These are phyloP conservation scores for Steinernema khuongi DNA, from an alignment of 1,140 invertebrate species.

Conservation along the genomic window DNA sequence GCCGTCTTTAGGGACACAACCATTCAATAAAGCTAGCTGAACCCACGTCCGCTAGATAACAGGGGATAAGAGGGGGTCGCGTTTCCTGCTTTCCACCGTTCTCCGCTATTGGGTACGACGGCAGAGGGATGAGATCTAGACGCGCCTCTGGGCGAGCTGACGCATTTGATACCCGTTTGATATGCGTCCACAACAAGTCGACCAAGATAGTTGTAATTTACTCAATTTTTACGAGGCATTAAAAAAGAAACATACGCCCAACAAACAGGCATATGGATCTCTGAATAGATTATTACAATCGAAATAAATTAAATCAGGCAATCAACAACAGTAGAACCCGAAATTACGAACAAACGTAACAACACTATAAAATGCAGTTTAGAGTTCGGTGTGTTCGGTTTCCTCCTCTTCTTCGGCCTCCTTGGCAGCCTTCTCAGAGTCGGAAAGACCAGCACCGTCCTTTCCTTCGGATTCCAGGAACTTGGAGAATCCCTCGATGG, in stretches of 20 bases:
- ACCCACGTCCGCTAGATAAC: too few species aligned
- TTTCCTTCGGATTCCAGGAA: conserved; percentile 78
- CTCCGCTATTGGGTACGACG: too few species aligned
- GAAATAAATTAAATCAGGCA: conserved; percentile 13
- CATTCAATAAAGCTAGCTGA: too few species aligned
- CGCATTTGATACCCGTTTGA: too few species aligned
- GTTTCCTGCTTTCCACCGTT: too few species aligned
- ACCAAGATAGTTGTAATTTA: too few species aligned
- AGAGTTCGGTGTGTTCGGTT: conserved; percentile 46
- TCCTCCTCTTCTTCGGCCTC: conserved; percentile 51
- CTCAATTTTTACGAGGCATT: too few species aligned
- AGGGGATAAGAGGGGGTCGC: too few species aligned
- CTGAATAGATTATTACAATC: conserved; percentile 14
- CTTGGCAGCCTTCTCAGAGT: conserved; percentile 54
- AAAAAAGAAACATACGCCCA: neutral
- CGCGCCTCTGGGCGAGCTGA: too few species aligned
- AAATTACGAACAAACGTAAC: conserved; percentile 23
- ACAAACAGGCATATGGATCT: neutral
- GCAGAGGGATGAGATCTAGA: too few species aligned
- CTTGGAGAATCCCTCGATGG: conserved; percentile 81
- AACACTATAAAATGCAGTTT: conserved; percentile 31
- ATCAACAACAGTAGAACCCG: conserved; percentile 15
- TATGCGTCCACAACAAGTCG: too few species aligned
- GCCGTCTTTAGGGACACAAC: too few species aligned
- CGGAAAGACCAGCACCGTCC: conserved; percentile 62